phyloP scores from a whole-genome alignment of 2,797 vertebrate genomes.

The Acropternis orthonyx region DNA sequence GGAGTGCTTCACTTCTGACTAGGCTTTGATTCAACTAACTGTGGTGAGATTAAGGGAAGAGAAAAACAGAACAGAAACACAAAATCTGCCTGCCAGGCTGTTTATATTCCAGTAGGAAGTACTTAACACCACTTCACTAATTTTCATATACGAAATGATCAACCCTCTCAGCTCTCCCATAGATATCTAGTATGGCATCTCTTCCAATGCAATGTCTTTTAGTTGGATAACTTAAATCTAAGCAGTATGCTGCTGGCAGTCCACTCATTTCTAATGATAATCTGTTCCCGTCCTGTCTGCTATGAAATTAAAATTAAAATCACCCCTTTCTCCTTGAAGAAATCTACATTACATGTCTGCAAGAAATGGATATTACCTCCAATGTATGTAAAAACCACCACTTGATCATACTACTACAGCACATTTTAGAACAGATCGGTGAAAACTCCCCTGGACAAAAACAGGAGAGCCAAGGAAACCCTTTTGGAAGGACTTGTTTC shows the following conservation, averaged over 20 bases:
- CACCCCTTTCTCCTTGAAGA: not conserved
- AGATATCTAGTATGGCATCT: not conserved
- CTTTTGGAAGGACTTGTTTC: constrained; percentile 25
- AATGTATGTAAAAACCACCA: not conserved
- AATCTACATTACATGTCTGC: not conserved
- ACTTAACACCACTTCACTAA: not conserved
- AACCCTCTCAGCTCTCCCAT: not conserved
- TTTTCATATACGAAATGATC: not conserved
- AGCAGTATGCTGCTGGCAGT: not conserved
- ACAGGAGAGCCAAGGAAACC: not conserved
- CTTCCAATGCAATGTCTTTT: not conserved
- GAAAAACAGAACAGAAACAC: not conserved
- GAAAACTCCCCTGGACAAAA: constrained; percentile 36
- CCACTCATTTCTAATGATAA: not conserved
- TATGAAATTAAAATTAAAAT: constrained; percentile 44
- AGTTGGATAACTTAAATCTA: not conserved
- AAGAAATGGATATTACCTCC: not conserved
- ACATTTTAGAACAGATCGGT: constrained; percentile 17
- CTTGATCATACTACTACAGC: not conserved
- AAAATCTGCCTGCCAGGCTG: constrained; percentile 7
- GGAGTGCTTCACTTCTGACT: not conserved
- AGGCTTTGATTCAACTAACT: constrained; percentile 16
- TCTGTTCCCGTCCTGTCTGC: not conserved
- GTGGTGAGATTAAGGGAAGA: not conserved
- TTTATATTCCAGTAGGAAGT: constrained; percentile 4